Percentiles rank a stretch among this genome's conserved stretches.
These are phyloP conservation scores for Anoplius nigerrimus DNA, from an alignment of 2,888 invertebrate species.

Conservation along the genomic window DNA sequence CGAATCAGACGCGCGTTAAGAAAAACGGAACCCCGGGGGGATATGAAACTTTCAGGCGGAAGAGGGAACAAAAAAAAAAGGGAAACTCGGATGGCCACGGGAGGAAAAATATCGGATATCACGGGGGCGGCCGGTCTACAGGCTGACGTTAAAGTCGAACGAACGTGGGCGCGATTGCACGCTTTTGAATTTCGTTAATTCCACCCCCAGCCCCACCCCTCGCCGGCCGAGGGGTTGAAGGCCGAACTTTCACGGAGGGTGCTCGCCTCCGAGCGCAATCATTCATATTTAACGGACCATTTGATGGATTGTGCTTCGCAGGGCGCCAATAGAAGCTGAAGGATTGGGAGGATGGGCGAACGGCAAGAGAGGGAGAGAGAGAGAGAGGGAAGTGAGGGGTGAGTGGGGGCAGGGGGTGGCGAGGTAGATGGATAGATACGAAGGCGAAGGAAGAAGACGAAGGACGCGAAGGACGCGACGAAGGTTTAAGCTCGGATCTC, in stretches of 20 bases:
- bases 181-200: constrained; percentile 44
- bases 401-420: neutral
- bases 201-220: constrained; percentile 11
- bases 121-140: neutral
- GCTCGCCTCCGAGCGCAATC: constrained; percentile 42
- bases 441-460: constrained; percentile 18
- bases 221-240: too few relatives aligned
- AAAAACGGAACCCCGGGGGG: neutral
- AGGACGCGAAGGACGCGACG: constrained; percentile 22
- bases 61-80: neutral
- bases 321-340: neutral
- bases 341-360: constrained; percentile 8
- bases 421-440: neutral
- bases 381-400: neutral
- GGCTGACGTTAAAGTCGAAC: neutral
- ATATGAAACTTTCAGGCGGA: neutral
- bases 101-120: constrained; percentile 13
- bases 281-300: constrained; percentile 59
- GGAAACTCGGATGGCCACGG: too few relatives aligned
- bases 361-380: constrained; percentile 15
- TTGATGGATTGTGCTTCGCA: constrained; percentile 56
- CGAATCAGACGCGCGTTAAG: neutral
- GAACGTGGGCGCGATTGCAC: constrained; percentile 30
- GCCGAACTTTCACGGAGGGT: too few relatives aligned
- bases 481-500: constrained; percentile 15